Percentiles rank a stretch among this genome's conserved stretches.
phyloP scores from a whole-genome alignment of 2,113 vertebrate species.

The Rhagologus leucostigma region DNA sequence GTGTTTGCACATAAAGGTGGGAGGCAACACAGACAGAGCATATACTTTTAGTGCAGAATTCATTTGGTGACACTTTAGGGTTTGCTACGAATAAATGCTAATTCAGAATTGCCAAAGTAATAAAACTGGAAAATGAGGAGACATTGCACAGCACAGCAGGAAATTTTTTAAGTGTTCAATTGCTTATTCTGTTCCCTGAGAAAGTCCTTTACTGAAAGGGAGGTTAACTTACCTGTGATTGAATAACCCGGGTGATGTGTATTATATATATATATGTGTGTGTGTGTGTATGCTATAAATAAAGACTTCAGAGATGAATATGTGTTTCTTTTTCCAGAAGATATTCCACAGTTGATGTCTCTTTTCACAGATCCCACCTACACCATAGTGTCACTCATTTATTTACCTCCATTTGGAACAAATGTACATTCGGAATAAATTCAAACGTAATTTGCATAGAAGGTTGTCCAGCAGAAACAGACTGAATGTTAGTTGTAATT shows the following conservation, averaged over 20 bases:
- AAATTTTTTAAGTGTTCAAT: background rate
- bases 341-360: slow-evolving; percentile 15
- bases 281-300: background rate
- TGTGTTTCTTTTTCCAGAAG: slow-evolving; percentile 17
- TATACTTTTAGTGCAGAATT: background rate
- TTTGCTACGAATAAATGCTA: background rate
- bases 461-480: background rate
- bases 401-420: slow-evolving; percentile 34
- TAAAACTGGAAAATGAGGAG: slow-evolving; percentile 21
- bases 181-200: background rate
- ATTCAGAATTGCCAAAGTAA: background rate
- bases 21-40: background rate
- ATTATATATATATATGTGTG: background rate
- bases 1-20: background rate
- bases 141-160: background rate
- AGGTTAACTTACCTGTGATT: background rate
- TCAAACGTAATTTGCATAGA: background rate
- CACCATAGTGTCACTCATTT: slow-evolving; percentile 26
- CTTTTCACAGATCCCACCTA: slow-evolving; percentile 38
- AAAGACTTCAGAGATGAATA: slow-evolving; percentile 13
- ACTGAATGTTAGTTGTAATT: background rate
- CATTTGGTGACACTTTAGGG: background rate
- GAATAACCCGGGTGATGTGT: background rate
- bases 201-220: background rate
- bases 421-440: background rate